phyloP scores from a whole-genome alignment of 2,113 vertebrate genomes.

The Notechis scutatus region DNA sequence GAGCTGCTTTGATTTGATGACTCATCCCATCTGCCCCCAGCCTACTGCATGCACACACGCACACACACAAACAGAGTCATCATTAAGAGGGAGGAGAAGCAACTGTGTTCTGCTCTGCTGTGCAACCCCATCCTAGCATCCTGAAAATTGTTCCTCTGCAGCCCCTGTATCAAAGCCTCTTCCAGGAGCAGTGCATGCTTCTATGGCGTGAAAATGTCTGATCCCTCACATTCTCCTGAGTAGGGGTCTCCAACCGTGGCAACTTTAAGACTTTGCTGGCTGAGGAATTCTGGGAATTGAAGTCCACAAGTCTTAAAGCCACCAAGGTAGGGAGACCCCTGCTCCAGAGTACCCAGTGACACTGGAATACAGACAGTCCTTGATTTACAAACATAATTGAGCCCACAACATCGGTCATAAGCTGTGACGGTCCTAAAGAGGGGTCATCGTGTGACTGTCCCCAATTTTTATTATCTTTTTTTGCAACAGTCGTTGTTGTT shows the following conservation, averaged over 20 bases:
- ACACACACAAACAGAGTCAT: background rate
- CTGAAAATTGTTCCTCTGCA: background rate
- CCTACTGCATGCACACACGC: background rate
- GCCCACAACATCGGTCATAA: background rate
- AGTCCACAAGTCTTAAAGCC: no score
- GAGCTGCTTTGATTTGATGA: background rate
- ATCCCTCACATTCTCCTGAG: background rate
- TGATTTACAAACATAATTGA: background rate
- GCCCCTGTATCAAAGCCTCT: background rate
- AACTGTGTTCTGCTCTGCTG: background rate
- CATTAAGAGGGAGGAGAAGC: background rate
- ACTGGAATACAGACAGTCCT: background rate
- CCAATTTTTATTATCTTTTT: background rate
- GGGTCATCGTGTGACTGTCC: background rate
- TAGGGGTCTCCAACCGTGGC: no score
- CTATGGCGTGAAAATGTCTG: background rate
- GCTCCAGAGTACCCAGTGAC: background rate
- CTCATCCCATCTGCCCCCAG: background rate
- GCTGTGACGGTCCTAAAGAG: background rate
- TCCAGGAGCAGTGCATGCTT: background rate
- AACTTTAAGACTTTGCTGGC: no score
- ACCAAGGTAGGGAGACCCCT: no score
- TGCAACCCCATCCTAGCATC: background rate
- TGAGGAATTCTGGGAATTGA: no score
- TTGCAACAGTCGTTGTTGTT: background rate